Evolutionary conservation across 2,888 invertebrate genomes (phyloP), one percentile per base, ranked within the genome.

Genomic region (Glyphotaelius pellucidus): DNA sequence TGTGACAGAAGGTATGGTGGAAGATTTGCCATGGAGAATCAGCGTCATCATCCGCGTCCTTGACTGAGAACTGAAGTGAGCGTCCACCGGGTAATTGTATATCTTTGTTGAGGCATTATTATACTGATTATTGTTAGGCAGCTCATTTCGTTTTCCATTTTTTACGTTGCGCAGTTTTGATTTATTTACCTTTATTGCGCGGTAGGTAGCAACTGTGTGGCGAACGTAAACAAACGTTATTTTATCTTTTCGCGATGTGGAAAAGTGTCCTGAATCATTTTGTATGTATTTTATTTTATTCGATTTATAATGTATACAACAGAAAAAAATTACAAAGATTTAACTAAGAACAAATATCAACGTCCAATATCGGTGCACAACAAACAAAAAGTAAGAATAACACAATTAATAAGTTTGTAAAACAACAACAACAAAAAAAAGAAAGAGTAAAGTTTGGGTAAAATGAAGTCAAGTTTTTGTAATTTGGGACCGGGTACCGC

Each of bases 31-130:
- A n/a, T 42, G 30, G 47, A 42, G 47, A 42, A 85, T 35, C 42
- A 47, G 31, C 86, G 88, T 79, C 88, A 88, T 88, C 88, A 67
- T n/a, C 67, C 25, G 52, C 15, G 88, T 35, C 88, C 88, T 88
- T 88, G 88, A 85, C 31, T 38, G 31, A n/a, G 86, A 30, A 88
- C 88, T 35, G 80, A 32, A 89, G 89, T 89, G 80, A 89, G 80
- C 47, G 80, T 88, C 67, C 88, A 83, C 32, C 83, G n/a, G 3
- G 11, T 85, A 47, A 52, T 32, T 67, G 88, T 32, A 31, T 35
- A 80, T 80, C 89, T 89, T 89, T 38, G 80, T 35, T 80, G 38
- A 80, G 89, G 42, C n/a, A 19, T 89, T 80, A 80, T 89, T 89
- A 80, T 80, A 80, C 38, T 12, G 35, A 38, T 38, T 31, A 83